phyloP scores from a whole-genome alignment of 1,140 invertebrate genomes.

The Nixonia krombeini region DNA sequence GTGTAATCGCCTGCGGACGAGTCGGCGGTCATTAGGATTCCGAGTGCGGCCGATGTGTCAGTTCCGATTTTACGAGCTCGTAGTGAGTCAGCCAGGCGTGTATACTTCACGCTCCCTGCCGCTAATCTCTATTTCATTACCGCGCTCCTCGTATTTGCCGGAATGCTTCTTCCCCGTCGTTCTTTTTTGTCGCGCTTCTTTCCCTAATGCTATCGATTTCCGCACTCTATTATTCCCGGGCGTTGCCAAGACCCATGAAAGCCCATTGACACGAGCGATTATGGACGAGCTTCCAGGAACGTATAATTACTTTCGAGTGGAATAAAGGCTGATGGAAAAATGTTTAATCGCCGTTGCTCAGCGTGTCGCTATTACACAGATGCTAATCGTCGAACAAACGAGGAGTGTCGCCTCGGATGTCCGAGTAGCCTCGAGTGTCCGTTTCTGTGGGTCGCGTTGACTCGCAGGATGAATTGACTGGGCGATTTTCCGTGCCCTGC shows the following conservation, averaged over 20 bases:
- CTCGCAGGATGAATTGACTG: too few relatives aligned
- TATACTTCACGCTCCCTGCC: constrained; percentile 8
- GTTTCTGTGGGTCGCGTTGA: too few relatives aligned
- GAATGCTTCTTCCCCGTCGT: constrained; percentile 1
- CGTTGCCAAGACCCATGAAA: too few relatives aligned
- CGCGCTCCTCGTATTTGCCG: background rate
- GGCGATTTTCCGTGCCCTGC: too few relatives aligned
- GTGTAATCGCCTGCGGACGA: constrained; percentile 9
- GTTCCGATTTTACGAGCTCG: constrained; percentile 14
- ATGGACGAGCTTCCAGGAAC: background rate
- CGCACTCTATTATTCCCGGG: constrained; percentile 2
- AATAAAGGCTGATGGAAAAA: background rate
- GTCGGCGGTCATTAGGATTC: constrained; percentile 11
- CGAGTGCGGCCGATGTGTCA: constrained; percentile 10
- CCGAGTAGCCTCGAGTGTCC: too few relatives aligned
- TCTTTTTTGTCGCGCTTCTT: constrained; percentile 3
- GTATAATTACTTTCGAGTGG: constrained; percentile 3
- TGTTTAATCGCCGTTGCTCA: background rate
- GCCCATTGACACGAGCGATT: constrained; percentile 3
- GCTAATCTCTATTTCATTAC: constrained; percentile 11
- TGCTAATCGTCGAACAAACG: too few relatives aligned
- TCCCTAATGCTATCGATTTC: constrained; percentile 2
- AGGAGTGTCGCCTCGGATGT: too few relatives aligned
- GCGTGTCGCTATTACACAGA: background rate
- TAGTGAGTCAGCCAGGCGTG: constrained; percentile 9